Evolutionary conservation across 2,888 invertebrate species (phyloP), one percentile per base, ranked within the genome.

Genomic region (Euclidia mi): DNA sequence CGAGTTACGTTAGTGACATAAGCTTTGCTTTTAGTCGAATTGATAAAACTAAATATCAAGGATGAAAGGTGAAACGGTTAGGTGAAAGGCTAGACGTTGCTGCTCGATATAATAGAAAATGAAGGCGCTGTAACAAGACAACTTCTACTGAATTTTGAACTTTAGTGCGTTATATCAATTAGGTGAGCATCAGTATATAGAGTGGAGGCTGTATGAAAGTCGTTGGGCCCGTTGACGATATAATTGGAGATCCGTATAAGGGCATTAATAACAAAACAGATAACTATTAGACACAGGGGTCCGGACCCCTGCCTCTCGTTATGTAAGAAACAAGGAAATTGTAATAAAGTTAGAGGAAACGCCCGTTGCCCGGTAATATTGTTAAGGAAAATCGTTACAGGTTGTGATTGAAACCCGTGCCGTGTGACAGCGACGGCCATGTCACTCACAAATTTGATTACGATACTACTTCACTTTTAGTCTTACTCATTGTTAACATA

Each of bases 191-290:
- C 12, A 9, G 15, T 38, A 45, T 20, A 51, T 15, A 38, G 31
- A 34, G 6, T 18, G 25, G 29, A 38, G 18, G 15, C 31, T 38
- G n/a, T 44, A 37, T 37, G 37, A 35, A 43, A 37, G n/a, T 35
- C 50, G 15, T 42, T 77, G 70, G 67, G 65, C 71, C 69, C 75
- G 71, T 69, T 72, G 76, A 76, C 78, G 78, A 86, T 85, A 88
- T 89, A 90, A 91, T 91, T 91, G 87, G 87, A 89, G 85, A 84
- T 84, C 85, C 83, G 86, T 87, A 89, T 87, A 84, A 84, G 82
- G 85, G 82, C 88, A 90, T 91, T 90, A 91, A 91, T 90, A 91
- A 90, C 89, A 88, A 87, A 91, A 90, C 85, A 89, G 89, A 88
- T 90, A 85, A 83, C 80, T 81, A 90, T 90, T 88, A 87, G 86